Conservation (phyloP, 1,140 invertebrate genomes). For the Atopsyche davidsoni region DNA sequence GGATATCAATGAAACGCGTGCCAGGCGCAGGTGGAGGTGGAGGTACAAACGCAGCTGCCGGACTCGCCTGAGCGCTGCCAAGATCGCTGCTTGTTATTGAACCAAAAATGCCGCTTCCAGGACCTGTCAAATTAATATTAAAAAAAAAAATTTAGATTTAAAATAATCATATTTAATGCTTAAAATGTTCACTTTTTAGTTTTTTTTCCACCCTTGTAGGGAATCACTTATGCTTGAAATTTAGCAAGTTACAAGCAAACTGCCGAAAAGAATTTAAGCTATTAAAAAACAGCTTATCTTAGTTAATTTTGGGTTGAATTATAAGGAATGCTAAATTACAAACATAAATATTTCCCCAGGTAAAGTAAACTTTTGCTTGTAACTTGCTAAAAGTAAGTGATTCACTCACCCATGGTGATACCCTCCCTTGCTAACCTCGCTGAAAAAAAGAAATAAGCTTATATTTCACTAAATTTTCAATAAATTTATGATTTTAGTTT, state of each 20-base stretch:
- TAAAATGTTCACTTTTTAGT: no score
- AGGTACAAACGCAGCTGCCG: conserved; percentile 32
- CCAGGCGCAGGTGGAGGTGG: conserved; percentile 35
- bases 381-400: conserved; percentile 29
- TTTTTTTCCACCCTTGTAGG: no score
- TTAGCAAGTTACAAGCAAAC: conserved; percentile 30
- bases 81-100: conserved; percentile 86
- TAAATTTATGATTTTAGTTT: no score
- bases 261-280: background rate
- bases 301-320: conserved; percentile 1
- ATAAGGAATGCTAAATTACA: conserved; percentile 28
- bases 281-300: no score
- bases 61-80: conserved; percentile 39
- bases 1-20: conserved; percentile 69
- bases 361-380: conserved; percentile 17
- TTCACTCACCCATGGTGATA: conserved; percentile 31
- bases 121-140: conserved; percentile 46
- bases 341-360: conserved; percentile 27
- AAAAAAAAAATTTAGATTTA: background rate
- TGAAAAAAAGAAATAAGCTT: conserved; percentile 19
- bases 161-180: background rate
- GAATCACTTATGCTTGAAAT: conserved; percentile 31
- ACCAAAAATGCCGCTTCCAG: conserved; percentile 82
- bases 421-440: conserved; percentile 29
- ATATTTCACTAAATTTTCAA: background rate